Base-by-base conservation (phyloP, 2,797 vertebrate genomes). In the Nothura maculosa region DNA sequence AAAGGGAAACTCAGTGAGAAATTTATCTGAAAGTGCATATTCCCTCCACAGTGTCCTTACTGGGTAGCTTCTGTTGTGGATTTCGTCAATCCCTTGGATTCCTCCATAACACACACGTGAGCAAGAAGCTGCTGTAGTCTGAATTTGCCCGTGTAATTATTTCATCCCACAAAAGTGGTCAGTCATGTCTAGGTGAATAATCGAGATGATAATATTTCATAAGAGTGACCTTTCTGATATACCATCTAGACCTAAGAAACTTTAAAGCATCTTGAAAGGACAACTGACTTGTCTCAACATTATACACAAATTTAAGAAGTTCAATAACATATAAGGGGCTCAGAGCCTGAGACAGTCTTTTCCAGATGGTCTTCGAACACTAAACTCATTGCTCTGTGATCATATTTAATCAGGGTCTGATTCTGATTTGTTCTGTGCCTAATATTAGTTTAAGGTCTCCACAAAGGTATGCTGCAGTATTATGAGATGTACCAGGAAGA, bases 101-200 rank as follows among this genome's bases (percentile, higher is more conserved):
- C 2, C 6, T 20, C 34, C 12, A 42, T n/a, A 82, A 48, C 15
- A 72, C 11, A n/a, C 14, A 20, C 4, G 8, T 48, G 67, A 52
- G 42, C 21, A 80, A 83, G 42, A 63, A 76, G 30, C 7, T 12
- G 5, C 8, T 32, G 10, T 25, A 19, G 21, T 88, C 78, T 82
- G 17, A 55, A 36, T 4, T 75, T 90, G 36, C 47, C 18, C 16
- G 2, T 38, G 1, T 63, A 34, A 0, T 0, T 50, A 3, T 85
- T 87, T 81, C 82, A 77, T 75, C 28, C 13, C 30, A n/a, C 68
- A 60, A 67, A 54, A 24, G 3, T 36, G 6, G 3, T 81, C 15
- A 58, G 9, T 52, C 22, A 8, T 45, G 12, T 83, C 62, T 38
- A 54, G 6, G 20, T 1, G 3, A 74, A 7, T 64, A 74, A 28